Conservation (phyloP, 1,140 invertebrate genomes). For the Zaprionus africanus region DNA sequence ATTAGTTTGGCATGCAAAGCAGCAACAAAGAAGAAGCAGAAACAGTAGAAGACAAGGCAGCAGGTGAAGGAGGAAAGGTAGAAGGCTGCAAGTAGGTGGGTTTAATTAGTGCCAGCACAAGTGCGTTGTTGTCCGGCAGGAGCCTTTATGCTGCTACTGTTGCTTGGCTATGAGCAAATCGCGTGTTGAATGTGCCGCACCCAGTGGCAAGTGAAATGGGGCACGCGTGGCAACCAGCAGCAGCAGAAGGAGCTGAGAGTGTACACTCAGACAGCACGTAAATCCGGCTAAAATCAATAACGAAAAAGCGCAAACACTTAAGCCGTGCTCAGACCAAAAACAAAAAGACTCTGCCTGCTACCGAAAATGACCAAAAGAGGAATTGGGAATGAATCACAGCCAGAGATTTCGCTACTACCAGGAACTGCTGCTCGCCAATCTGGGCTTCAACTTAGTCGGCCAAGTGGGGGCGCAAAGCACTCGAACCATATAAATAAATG, state of each 20-base stretch:
- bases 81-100: conserved; percentile 7
- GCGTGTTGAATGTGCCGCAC: conserved; percentile 56
- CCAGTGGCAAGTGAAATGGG: conserved; percentile 58
- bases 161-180: conserved; percentile 37
- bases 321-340: conserved; percentile 56
- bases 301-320: conserved; percentile 65
- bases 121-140: conserved; percentile 16
- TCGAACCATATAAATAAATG: conserved; percentile 42
- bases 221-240: conserved; percentile 62
- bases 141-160: not conserved
- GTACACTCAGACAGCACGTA: conserved; percentile 30
- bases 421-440: conserved; percentile 24
- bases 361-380: conserved; percentile 15
- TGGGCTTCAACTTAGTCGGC: conserved; percentile 15
- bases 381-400: conserved; percentile 31
- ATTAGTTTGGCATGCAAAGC: conserved; percentile 48
- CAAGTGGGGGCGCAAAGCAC: conserved; percentile 19
- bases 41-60: too few relatives aligned
- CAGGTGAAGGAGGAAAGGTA: not conserved
- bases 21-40: not conserved
- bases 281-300: conserved; percentile 80
- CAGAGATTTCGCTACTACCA: conserved; percentile 19
- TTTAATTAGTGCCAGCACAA: conserved; percentile 28
- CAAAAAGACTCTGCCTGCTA: not conserved
- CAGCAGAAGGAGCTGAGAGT: not conserved